phyloP scores from a whole-genome alignment of 2,888 invertebrate species.

The Polymixis flavicincta region DNA sequence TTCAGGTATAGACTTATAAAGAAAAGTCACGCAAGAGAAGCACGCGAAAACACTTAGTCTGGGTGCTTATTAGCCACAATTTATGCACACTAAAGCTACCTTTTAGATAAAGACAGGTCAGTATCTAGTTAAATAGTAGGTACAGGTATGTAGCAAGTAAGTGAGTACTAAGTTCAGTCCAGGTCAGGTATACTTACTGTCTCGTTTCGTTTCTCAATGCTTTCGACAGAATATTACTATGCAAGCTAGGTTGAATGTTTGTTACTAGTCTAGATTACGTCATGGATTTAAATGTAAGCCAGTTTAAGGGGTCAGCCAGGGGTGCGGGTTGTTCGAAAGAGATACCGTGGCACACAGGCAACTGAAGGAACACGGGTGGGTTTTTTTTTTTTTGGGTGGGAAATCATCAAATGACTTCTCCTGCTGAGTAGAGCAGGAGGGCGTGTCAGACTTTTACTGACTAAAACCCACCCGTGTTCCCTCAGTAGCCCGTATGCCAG shows the following conservation, averaged over 20 bases:
- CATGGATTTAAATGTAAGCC: conserved; percentile 5
- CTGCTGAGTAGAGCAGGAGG: too few relatives aligned
- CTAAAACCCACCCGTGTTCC: too few relatives aligned
- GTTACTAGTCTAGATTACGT: not conserved
- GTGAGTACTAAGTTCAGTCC: conserved; percentile 21
- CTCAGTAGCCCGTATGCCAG: too few relatives aligned
- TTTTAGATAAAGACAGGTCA: conserved; percentile 36
- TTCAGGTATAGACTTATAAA: conserved; percentile 27
- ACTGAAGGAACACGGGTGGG: too few relatives aligned
- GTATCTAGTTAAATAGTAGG: conserved; percentile 19
- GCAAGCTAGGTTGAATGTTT: not conserved
- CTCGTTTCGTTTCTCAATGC: conserved; percentile 23
- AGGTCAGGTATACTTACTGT: conserved; percentile 26
- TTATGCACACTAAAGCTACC: conserved; percentile 16
- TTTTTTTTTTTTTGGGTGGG: too few relatives aligned
- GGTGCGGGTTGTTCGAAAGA: too few relatives aligned
- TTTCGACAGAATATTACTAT: conserved; percentile 16
- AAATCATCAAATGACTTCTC: too few relatives aligned
- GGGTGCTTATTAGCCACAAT: conserved; percentile 21
- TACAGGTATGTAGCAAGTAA: conserved; percentile 8
- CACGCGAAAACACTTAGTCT: conserved; percentile 54
- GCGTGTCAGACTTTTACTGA: too few relatives aligned
- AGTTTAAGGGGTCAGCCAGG: too few relatives aligned
- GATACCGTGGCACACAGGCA: too few relatives aligned
- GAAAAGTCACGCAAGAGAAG: conserved; percentile 33